Conservation (phyloP, 2,888 invertebrate species). For the Mesochorus sp. region DNA sequence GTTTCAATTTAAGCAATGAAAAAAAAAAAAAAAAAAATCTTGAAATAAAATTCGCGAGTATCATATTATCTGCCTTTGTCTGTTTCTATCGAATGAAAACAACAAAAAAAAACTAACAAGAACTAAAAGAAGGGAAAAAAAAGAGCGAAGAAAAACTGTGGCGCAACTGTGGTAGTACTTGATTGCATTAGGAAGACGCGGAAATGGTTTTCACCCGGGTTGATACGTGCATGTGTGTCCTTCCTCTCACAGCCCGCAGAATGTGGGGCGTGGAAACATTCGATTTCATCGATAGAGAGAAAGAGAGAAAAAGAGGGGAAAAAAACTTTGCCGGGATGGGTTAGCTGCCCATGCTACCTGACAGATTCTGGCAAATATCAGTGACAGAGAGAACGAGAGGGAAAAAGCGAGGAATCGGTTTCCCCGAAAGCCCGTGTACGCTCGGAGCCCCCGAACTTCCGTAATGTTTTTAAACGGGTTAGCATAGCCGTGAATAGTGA, state of each 20-base stretch:
- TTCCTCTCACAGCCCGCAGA: no score
- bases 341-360: not conserved
- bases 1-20: slow-evolving; percentile 10
- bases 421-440: slow-evolving; percentile 48
- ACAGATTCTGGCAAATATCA: slow-evolving; percentile 12
- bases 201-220: slow-evolving; percentile 45
- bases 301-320: not conserved
- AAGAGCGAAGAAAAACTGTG: not conserved
- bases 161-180: slow-evolving; percentile 37
- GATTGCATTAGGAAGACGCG: slow-evolving; percentile 54
- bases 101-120: not conserved
- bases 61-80: slow-evolving; percentile 17
- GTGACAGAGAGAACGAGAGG: not conserved
- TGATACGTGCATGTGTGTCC: slow-evolving; percentile 4
- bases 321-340: not conserved
- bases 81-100: slow-evolving; percentile 17
- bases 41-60: not conserved
- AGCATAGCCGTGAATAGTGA: slow-evolving; percentile 55
- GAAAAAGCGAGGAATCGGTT: slow-evolving; percentile 38
- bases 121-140: slow-evolving; percentile 13
- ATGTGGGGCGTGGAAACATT: slow-evolving; percentile 29
- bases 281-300: slow-evolving; percentile 41
- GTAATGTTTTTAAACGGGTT: slow-evolving; percentile 64
- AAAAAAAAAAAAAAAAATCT: not conserved
- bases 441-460: slow-evolving; percentile 52